These are phyloP conservation scores for Clytia hemisphaerica DNA, from an alignment of 30 jellyfish, hydroid and myxozoan species.

Conservation along the genomic window DNA sequence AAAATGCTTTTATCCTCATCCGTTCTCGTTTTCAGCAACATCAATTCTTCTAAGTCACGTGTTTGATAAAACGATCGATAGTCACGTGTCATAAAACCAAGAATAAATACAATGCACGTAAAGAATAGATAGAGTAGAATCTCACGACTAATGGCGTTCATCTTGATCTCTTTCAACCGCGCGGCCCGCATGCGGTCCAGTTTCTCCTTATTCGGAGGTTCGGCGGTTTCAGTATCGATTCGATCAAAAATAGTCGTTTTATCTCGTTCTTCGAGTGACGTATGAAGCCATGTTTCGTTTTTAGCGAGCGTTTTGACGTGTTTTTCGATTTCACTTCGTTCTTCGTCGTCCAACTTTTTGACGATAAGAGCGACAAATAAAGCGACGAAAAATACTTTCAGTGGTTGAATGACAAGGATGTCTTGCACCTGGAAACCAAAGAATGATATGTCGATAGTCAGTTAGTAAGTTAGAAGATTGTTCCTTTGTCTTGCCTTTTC, in stretches of 20 bases:
- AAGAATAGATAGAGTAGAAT: constrained; percentile 51
- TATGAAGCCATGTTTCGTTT: constrained; percentile 94
- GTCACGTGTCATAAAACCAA: constrained; percentile 74
- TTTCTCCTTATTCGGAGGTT: constrained; percentile 74
- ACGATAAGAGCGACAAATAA: constrained; percentile 66
- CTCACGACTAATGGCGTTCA: constrained; percentile 80
- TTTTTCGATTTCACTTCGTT: constrained; percentile 55
- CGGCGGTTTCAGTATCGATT: constrained; percentile 16
- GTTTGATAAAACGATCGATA: constrained; percentile 69
- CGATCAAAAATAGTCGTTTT: constrained; percentile 27
- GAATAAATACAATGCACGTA: constrained; percentile 52
- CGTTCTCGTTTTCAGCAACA: constrained; percentile 23
- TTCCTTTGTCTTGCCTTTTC: too few relatives aligned
- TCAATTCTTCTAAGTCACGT: constrained; percentile 46
- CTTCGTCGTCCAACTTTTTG: constrained; percentile 67
- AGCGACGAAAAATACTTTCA: constrained; percentile 72
- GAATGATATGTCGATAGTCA: background rate
- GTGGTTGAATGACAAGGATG: constrained; percentile 76
- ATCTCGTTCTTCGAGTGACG: constrained; percentile 48
- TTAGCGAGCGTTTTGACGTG: constrained; percentile 66
- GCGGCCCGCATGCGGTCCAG: constrained; percentile 64
- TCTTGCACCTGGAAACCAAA: constrained; percentile 46
- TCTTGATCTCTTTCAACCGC: constrained; percentile 74
- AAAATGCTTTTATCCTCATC: too few relatives aligned
- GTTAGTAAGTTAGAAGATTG: too few relatives aligned